These are phyloP conservation scores for Bucco capensis DNA, from an alignment of 2,113 vertebrate species.

Conservation along the genomic window DNA sequence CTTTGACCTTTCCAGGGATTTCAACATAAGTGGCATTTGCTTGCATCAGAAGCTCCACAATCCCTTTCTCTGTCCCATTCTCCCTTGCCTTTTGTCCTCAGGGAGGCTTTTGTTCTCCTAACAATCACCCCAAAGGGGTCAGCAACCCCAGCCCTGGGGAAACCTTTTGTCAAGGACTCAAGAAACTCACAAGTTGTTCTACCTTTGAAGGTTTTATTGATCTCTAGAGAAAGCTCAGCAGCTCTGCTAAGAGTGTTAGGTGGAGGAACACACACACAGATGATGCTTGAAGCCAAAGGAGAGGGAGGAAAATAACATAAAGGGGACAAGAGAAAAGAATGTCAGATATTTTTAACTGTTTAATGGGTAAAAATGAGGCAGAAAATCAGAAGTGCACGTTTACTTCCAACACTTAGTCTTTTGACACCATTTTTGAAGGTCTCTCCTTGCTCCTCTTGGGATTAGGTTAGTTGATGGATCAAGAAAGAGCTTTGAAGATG, in stretches of 20 bases:
- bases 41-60: background rate
- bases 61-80: background rate
- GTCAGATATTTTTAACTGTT: background rate
- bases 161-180: background rate
- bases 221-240: slow-evolving; percentile 3
- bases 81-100: background rate
- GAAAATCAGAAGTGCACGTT: background rate
- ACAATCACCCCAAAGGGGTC: background rate
- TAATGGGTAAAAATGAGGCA: background rate
- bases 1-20: background rate
- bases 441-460: background rate
- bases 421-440: background rate
- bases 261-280: background rate
- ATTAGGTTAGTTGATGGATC: background rate
- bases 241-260: background rate
- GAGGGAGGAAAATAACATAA: too few relatives aligned
- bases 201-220: slow-evolving; percentile 38
- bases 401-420: background rate
- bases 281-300: background rate
- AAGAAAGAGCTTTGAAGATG: background rate
- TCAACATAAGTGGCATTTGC: background rate
- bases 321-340: background rate
- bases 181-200: slow-evolving; percentile 19
- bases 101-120: background rate
- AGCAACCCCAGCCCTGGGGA: background rate